phyloP scores from a whole-genome alignment of 1,140 invertebrate species.

The Atta cephalotes region DNA sequence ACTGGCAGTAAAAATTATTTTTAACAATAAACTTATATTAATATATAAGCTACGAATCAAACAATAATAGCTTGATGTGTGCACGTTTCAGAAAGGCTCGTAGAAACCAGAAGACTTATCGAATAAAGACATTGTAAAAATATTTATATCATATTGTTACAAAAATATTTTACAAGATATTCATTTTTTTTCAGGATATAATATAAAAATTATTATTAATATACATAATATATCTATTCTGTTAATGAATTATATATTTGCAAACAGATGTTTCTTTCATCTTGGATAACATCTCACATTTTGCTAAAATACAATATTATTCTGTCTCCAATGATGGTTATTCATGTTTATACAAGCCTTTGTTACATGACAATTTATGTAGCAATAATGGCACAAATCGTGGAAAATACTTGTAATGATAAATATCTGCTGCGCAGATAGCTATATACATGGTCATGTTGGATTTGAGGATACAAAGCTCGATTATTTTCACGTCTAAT shows the following conservation, averaged over 20 bases:
- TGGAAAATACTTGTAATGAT: slow-evolving; percentile 14
- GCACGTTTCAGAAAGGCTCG: slow-evolving; percentile 17
- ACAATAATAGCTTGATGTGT: slow-evolving; percentile 10
- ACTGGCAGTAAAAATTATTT: slow-evolving; percentile 52
- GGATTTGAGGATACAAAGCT: background rate
- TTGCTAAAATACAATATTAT: slow-evolving; percentile 23
- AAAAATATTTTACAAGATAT: slow-evolving; percentile 1
- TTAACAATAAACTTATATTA: slow-evolving; percentile 38
- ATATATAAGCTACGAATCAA: slow-evolving; percentile 2
- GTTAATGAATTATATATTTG: background rate
- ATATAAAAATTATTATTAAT: slow-evolving; percentile 12
- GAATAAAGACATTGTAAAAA: background rate
- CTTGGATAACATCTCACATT: slow-evolving; percentile 8
- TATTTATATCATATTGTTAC: background rate
- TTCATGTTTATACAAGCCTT: slow-evolving; percentile 35
- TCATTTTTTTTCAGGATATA: background rate
- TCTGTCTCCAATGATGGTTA: background rate
- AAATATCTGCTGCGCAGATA: slow-evolving; percentile 38
- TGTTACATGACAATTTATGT: background rate
- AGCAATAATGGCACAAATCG: slow-evolving; percentile 45
- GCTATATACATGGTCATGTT: background rate
- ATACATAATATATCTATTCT: background rate
- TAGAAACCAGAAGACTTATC: background rate
- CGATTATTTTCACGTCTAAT: background rate
- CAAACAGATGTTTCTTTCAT: background rate